Evolutionary conservation across 2,797 vertebrate genomes (phyloP).

Genomic region (Buceros bicornis): DNA sequence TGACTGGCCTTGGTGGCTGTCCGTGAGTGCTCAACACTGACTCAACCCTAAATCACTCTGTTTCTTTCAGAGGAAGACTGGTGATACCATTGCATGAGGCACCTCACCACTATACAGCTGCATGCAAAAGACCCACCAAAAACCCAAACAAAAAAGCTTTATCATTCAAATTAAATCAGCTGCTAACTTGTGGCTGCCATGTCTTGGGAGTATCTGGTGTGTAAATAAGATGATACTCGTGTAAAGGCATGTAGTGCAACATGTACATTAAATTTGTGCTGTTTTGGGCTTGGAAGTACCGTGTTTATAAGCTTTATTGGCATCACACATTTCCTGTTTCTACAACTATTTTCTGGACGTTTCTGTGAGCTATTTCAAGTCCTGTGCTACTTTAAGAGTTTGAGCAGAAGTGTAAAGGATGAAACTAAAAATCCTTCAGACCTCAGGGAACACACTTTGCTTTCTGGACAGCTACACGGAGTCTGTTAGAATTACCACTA

Average conservation of each 20-base stretch:
- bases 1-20: background rate
- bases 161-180: background rate
- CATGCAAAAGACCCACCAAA: background rate
- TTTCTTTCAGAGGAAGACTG: background rate
- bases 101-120: background rate
- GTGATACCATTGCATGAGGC: too few species aligned
- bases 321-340: background rate
- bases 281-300: background rate
- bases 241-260: background rate
- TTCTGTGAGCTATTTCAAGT: background rate
- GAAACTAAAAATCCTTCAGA: background rate
- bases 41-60: background rate
- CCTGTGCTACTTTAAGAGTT: background rate
- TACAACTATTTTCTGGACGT: background rate
- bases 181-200: background rate
- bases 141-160: background rate
- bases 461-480: background rate
- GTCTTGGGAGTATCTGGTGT: background rate
- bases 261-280: background rate
- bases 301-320: background rate
- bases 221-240: background rate
- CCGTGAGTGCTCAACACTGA: background rate
- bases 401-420: background rate
- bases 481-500: background rate
- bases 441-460: background rate